Evolutionary conservation across 2,888 invertebrate genomes (phyloP).

Genomic region (Amiota minor): DNA sequence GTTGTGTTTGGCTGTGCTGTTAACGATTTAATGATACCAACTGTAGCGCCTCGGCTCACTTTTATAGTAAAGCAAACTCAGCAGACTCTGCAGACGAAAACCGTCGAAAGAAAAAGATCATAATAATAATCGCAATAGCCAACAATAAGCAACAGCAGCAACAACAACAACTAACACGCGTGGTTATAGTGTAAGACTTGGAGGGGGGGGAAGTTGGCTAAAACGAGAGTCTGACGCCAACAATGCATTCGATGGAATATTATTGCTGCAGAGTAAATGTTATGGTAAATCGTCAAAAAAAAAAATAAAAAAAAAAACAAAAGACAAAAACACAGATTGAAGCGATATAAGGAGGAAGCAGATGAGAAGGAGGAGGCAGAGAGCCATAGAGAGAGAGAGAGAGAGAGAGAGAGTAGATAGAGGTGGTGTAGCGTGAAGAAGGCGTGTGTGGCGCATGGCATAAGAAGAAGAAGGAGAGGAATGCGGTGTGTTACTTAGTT

Average conservation of each 20-base stretch:
- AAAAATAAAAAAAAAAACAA: too few relatives aligned
- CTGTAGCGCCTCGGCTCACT: constrained; percentile 68
- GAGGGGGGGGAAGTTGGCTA: constrained; percentile 15
- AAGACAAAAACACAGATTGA: too few relatives aligned
- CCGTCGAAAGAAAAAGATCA: constrained; percentile 39
- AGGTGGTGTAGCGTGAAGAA: too few relatives aligned
- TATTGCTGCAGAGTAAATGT: neutral
- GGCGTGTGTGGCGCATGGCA: neutral
- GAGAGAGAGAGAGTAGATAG: constrained; percentile 9
- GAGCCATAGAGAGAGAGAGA: neutral
- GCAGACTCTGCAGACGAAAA: constrained; percentile 38
- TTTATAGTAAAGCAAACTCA: constrained; percentile 66
- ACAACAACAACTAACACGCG: constrained; percentile 45
- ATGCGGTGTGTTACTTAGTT: neutral
- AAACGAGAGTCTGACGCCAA: constrained; percentile 20
- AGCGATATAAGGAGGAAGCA: neutral
- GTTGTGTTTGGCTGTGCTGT: constrained; percentile 68
- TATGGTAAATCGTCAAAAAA: constrained; percentile 23
- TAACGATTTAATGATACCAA: constrained; percentile 74
- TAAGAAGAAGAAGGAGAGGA: neutral
- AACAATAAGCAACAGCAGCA: neutral
- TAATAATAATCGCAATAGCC: constrained; percentile 64
- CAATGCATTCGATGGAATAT: neutral
- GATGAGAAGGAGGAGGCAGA: too few relatives aligned
- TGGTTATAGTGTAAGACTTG: constrained; percentile 57